These are phyloP conservation scores for Dendrophyllia cribrosa DNA, from an alignment of 64 coral and sea anemone species.

Conservation along the genomic window DNA sequence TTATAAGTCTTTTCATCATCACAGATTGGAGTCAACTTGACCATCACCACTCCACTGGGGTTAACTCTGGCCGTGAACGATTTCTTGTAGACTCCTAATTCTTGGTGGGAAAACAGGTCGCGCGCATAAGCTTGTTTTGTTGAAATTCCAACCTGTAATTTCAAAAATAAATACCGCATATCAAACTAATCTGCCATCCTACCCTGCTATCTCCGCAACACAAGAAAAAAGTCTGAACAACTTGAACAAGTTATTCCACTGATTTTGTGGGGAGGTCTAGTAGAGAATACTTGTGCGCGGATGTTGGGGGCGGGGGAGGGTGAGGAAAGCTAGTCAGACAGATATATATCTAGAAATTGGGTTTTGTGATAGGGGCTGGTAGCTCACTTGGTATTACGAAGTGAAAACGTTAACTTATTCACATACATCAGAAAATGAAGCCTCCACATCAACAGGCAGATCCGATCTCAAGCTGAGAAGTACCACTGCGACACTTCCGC, in stretches of 20 bases:
- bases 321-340: too few species aligned
- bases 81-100: conserved; percentile 59
- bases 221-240: too few species aligned
- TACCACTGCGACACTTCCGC: conserved; percentile 69
- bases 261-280: too few species aligned
- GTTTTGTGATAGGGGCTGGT: too few species aligned
- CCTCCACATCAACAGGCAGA: conserved; percentile 59
- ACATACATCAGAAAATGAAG: conserved; percentile 76
- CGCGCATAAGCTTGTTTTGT: conserved; percentile 50
- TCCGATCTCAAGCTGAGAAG: conserved; percentile 76
- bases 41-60: conserved; percentile 85
- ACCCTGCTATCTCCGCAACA: too few species aligned
- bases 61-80: conserved; percentile 80
- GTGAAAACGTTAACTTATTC: background rate
- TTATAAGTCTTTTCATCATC: background rate
- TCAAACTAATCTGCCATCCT: too few species aligned
- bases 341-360: too few species aligned
- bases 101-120: conserved; percentile 66
- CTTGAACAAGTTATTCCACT: too few species aligned
- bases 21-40: conserved; percentile 63
- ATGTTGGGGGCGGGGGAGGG: too few species aligned
- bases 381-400: too few species aligned
- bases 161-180: background rate
- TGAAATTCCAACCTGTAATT: conserved; percentile 73
- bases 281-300: too few species aligned